Base-by-base conservation (phyloP, 2,888 invertebrate species). In the Drosophila lacicola region DNA sequence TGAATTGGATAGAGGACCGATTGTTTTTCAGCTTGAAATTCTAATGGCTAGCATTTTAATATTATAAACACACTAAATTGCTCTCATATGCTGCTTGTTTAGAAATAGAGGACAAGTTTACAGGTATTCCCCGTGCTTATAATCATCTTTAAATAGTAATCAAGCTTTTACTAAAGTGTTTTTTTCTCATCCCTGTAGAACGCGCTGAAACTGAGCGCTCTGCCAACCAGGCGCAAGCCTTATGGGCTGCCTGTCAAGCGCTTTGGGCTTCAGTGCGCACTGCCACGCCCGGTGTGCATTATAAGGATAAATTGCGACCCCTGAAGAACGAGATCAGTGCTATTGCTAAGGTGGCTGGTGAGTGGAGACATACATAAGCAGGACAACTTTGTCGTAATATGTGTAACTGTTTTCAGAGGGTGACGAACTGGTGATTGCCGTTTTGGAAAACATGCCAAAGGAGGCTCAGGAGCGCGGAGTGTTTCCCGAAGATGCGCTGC, bases 191-290 rank as follows among this genome's bases (percentile, higher is more conserved):
- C 1, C 13, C 53, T 47, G 25, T 88, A 96, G 96, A 94, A 72
- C 94, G 96, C 10, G 94, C 95, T 46, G 95, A 95, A 70, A 95
- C 95, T 2, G 97, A 97, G 85, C 95, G 95, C 75, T 95, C 95
- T 62, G 95, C 96, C 0, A 95, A 95, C 41, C 95, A 96, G 75
- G 96, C 98, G 0, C 98, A 98, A 92, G 95, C 97, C 33, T 94
- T 99, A 78, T 99, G 99, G 99, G 95, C 97, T 75, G 97, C 99
- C 1, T 98, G 97, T 86, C 97, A 98, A 89, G 95, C 97, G 3
- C 93, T 99, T 39, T 94, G 96, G 89, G 95, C 96, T 2, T 95
- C 96, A 21, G 94, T 98, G 6, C 94, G 95, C 66, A 93, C 94
- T 17, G 94, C 95, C 10, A 93, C 94, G 57, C 93, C 94, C 0